These are phyloP conservation scores for Cybosia mesomella DNA, from an alignment of 2,888 invertebrate species.

Conservation along the genomic window DNA sequence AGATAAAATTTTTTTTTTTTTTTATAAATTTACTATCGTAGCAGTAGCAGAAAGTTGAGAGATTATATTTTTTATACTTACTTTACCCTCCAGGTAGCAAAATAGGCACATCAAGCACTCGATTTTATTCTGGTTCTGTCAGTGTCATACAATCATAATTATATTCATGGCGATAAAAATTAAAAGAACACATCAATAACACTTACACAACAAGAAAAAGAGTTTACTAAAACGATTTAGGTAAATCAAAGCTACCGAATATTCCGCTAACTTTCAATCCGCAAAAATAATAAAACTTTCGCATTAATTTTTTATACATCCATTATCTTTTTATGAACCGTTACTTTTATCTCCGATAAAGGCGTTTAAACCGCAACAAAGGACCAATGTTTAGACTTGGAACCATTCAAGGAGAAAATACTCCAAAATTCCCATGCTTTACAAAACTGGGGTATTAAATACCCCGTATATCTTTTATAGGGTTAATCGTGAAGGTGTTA, in stretches of 20 bases:
- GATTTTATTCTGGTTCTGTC: neutral
- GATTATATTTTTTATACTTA: neutral
- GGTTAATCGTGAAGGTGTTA: slow-evolving; percentile 72
- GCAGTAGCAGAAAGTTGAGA: neutral
- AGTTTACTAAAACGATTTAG: slow-evolving; percentile 1
- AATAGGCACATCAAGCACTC: no score
- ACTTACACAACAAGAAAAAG: neutral
- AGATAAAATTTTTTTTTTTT: no score
- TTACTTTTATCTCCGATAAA: slow-evolving; percentile 59
- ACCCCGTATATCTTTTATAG: slow-evolving; percentile 57
- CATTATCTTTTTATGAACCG: slow-evolving; percentile 52
- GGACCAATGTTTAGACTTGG: slow-evolving; percentile 73
- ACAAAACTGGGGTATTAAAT: slow-evolving; percentile 58
- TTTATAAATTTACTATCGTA: no score
- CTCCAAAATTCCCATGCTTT: slow-evolving; percentile 76
- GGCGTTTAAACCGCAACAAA: slow-evolving; percentile 66
- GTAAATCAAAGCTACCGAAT: slow-evolving; percentile 15
- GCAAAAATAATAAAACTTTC: slow-evolving; percentile 44
- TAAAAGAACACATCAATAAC: neutral
- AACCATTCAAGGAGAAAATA: slow-evolving; percentile 76
- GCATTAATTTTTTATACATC: slow-evolving; percentile 27
- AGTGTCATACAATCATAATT: neutral
- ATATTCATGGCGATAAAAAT: neutral
- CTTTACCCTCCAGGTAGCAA: no score
- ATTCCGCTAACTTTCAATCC: slow-evolving; percentile 31